Percentiles rank a stretch among this genome's conserved stretches.
Evolutionary conservation across 2,113 vertebrate species (phyloP).

Genomic region (Trochalopteron elliotii): DNA sequence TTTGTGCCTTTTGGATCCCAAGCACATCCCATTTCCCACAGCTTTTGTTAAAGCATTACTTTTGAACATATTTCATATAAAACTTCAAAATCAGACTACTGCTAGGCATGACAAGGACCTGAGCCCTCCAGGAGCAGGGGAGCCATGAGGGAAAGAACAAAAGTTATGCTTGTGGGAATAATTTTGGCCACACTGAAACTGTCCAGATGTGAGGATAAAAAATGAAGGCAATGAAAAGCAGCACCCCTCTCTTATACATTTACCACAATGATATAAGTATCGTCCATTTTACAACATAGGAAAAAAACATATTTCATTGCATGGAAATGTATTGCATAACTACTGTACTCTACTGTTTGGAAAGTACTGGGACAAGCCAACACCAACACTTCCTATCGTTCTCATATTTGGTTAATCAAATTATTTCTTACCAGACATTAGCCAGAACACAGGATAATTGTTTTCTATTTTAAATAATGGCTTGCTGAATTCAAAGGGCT

Average conservation of each 20-base stretch:
- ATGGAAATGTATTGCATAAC: slow-evolving; percentile 20
- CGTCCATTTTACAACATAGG: not conserved
- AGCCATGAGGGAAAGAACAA: not conserved
- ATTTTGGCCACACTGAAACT: not conserved
- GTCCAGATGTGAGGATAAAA: slow-evolving; percentile 3
- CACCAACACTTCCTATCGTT: slow-evolving; percentile 53
- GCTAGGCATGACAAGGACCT: not conserved
- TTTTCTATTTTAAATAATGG: slow-evolving; percentile 62
- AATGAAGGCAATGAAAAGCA: not conserved
- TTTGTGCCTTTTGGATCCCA: not conserved
- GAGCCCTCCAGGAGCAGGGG: not conserved
- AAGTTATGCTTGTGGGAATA: not conserved
- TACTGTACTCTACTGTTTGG: slow-evolving; percentile 44
- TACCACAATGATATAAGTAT: slow-evolving; percentile 1
- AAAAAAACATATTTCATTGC: not conserved
- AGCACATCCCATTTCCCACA: not conserved
- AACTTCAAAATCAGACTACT: not conserved
- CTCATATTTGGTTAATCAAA: slow-evolving; percentile 57
- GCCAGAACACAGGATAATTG: slow-evolving; percentile 60
- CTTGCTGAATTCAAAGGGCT: slow-evolving; percentile 35
- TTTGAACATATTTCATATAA: not conserved
- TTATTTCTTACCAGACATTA: slow-evolving; percentile 52
- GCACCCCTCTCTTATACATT: not conserved
- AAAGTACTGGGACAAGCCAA: slow-evolving; percentile 50
- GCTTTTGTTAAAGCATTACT: not conserved